Conservation (phyloP, 2,888 invertebrate species). For the Antheraea assamensis region DNA sequence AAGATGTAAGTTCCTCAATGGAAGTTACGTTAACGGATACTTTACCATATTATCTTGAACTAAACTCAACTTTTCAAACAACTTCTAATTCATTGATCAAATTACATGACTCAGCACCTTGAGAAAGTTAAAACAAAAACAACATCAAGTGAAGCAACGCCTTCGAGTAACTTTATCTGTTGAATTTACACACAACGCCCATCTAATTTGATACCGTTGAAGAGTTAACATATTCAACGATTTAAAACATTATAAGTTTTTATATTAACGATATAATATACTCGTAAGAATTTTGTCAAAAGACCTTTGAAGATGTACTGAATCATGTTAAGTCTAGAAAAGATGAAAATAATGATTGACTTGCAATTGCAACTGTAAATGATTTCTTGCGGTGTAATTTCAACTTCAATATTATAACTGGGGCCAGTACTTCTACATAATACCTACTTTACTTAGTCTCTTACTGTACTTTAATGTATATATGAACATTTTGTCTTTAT, state of each 20-base stretch:
- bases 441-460: too few relatives aligned
- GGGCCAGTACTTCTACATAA: too few relatives aligned
- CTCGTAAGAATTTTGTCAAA: too few relatives aligned
- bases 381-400: too few relatives aligned
- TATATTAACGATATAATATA: neutral
- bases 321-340: too few relatives aligned
- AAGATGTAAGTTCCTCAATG: neutral
- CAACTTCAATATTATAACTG: too few relatives aligned
- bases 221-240: neutral
- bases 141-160: conserved; percentile 3
- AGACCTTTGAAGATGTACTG: too few relatives aligned
- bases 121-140: neutral
- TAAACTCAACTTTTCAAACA: neutral
- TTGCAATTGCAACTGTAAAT: too few relatives aligned
- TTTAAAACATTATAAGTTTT: neutral
- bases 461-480: too few relatives aligned
- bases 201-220: neutral
- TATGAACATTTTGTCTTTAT: too few relatives aligned
- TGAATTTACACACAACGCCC: conserved; percentile 7
- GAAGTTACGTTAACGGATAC: neutral
- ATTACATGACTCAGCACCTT: conserved; percentile 8
- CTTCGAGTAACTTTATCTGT: conserved; percentile 1
- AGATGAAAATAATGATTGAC: too few relatives aligned
- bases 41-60: neutral
- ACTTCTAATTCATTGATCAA: conserved; percentile 8